phyloP scores from a whole-genome alignment of 2,888 invertebrate species.

The Gibbula magus region DNA sequence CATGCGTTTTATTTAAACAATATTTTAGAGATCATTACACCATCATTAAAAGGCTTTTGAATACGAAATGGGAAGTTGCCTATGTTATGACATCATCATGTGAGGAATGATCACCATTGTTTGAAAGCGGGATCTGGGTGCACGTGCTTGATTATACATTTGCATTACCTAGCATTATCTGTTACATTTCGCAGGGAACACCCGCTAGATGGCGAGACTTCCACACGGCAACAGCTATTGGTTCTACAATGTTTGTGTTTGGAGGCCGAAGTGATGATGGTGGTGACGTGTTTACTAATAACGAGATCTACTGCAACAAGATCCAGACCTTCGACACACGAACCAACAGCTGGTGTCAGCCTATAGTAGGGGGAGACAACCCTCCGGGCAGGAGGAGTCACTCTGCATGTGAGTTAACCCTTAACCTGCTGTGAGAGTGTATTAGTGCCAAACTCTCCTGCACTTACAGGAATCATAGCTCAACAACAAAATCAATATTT shows the following conservation, averaged over 20 bases:
- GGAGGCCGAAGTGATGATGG: constrained; percentile 89
- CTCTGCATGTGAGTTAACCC: constrained; percentile 85
- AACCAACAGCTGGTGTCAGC: constrained; percentile 82
- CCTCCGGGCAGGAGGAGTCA: constrained; percentile 91
- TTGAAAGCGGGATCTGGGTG: too few species aligned
- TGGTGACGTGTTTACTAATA: constrained; percentile 80
- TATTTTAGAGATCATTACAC: too few species aligned
- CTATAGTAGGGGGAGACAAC: constrained; percentile 79
- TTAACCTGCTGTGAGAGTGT: too few species aligned
- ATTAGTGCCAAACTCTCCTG: too few species aligned
- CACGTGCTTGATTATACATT: too few species aligned
- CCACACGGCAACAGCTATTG: constrained; percentile 88
- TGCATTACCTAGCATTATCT: background rate
- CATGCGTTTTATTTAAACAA: too few species aligned
- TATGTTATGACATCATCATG: too few species aligned
- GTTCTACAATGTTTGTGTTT: constrained; percentile 89
- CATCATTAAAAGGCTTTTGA: too few species aligned
- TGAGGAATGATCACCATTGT: too few species aligned
- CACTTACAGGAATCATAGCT: too few species aligned
- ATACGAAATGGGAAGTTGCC: too few species aligned
- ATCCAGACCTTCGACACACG: constrained; percentile 83
- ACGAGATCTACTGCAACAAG: constrained; percentile 87
- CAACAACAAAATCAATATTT: too few species aligned
- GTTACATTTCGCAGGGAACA: constrained; percentile 77
- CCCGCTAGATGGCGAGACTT: constrained; percentile 88